Evolutionary conservation across 2,888 invertebrate species (phyloP).

Genomic region (Agriotes lineatus): DNA sequence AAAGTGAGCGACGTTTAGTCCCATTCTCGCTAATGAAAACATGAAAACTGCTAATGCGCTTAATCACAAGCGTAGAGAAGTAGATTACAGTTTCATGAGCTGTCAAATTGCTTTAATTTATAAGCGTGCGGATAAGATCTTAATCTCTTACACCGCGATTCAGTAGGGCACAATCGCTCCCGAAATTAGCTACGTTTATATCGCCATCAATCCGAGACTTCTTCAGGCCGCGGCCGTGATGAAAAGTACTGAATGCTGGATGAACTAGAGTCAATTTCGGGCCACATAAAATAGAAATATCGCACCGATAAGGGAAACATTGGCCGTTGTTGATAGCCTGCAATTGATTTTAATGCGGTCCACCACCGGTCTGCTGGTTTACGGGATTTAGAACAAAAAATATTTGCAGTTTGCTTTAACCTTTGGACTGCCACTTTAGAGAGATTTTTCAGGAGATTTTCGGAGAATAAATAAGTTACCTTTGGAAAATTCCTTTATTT

Average conservation of each 20-base stretch:
- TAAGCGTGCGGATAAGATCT: conserved; percentile 18
- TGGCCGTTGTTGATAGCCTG: conserved; percentile 17
- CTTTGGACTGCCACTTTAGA: too few species aligned
- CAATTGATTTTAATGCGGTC: conserved; percentile 20
- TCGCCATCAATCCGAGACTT: conserved; percentile 18
- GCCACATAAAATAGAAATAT: conserved; percentile 31
- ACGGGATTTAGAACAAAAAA: too few species aligned
- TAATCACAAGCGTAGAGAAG: conserved; percentile 9
- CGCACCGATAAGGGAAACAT: conserved; percentile 16
- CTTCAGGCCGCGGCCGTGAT: neutral
- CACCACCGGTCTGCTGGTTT: neutral
- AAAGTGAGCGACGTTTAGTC: neutral
- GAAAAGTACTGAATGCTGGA: conserved; percentile 23
- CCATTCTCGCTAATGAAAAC: neutral
- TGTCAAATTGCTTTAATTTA: conserved; percentile 26
- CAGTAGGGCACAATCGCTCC: conserved; percentile 7
- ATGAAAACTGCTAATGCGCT: conserved; percentile 1
- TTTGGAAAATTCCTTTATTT: too few species aligned
- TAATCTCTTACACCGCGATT: conserved; percentile 10
- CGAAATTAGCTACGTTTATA: conserved; percentile 18
- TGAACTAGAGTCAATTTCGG: conserved; percentile 25
- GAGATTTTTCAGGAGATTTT: too few species aligned
- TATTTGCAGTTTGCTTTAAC: too few species aligned
- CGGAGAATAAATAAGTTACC: too few species aligned
- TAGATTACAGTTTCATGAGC: conserved; percentile 25